Evolutionary conservation across 2,888 invertebrate genomes (phyloP).

Genomic region (Opisthograptis luteolata): DNA sequence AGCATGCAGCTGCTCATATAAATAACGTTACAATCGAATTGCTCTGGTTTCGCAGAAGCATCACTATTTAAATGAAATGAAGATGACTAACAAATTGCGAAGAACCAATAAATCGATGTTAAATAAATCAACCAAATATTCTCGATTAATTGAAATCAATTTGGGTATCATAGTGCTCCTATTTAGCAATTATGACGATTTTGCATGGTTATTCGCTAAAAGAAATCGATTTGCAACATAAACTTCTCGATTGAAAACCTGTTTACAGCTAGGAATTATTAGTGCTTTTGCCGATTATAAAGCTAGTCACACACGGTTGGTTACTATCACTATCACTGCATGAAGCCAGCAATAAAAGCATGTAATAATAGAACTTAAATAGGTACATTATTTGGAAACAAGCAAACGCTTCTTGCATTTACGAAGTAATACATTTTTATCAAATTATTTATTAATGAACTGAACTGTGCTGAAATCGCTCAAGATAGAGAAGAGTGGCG

Average conservation of each 20-base stretch:
- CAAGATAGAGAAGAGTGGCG: too few species aligned
- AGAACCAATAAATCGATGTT: slow-evolving; percentile 40
- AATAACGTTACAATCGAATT: background rate
- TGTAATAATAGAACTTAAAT: too few species aligned
- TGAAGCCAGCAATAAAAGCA: too few species aligned
- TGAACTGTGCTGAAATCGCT: too few species aligned
- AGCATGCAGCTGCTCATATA: background rate
- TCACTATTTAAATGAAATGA: slow-evolving; percentile 23
- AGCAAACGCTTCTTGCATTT: too few species aligned
- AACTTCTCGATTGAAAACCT: slow-evolving; percentile 25
- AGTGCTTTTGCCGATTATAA: background rate
- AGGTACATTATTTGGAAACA: too few species aligned
- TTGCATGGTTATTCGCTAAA: slow-evolving; percentile 26
- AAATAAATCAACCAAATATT: slow-evolving; percentile 36
- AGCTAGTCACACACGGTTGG: background rate
- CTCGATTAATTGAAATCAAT: slow-evolving; percentile 30
- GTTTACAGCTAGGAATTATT: slow-evolving; percentile 26
- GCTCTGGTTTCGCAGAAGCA: slow-evolving; percentile 1
- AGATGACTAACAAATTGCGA: slow-evolving; percentile 35
- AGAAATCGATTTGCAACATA: slow-evolving; percentile 5
- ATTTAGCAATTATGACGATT: slow-evolving; percentile 28
- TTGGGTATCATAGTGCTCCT: slow-evolving; percentile 21
- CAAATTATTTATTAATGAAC: too few species aligned
- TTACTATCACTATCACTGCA: too few species aligned
- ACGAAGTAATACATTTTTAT: too few species aligned